Evolutionary conservation across 1,140 invertebrate genomes (phyloP), one percentile per base, ranked within the genome.

Genomic region (Cotesia chilonis): DNA sequence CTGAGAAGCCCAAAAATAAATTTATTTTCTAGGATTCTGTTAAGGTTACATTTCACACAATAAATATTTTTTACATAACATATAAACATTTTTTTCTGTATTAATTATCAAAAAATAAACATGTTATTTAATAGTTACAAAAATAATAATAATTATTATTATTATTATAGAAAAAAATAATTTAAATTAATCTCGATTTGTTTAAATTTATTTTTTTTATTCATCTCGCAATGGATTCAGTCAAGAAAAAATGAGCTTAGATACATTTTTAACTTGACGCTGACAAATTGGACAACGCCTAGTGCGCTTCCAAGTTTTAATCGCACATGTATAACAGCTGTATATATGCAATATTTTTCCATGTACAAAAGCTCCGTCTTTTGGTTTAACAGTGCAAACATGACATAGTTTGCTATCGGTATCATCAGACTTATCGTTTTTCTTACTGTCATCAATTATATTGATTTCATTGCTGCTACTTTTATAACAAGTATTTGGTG

Each of bases 221-320:
- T 47, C 41, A 47, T 6, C 41, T 47, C 10, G 6, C 41, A 47
- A 47, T 47, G 41, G 4, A 47, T 47, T 47, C 2, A 68, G 54
- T 78, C 52, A 81, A 41, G 72, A 76, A 51, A 77, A 86, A 70
- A 89, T 90, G 3, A 88, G 88, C 80, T 88, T 91, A 2, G 90
- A 76, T 3, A 92, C 90, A 77, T 91, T 91, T 52, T 87, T 90
- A 7, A 92, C 89, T 87, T 89, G 90, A 57, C 89, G 83, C 74
- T 92, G 91, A 77, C 92, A 93, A 57, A 92, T 86, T 2, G 92
- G 91, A 82, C 92, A 93, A 36, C 89, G 83, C 76, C 89, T 90
- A 1, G 88, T 88, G 12, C 84, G 88, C 38, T 83, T 85, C 90
- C 91, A 92, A 6, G 90, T 88, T 80, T 89, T 89, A 41, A 90